A percentile compares a stretch with the other conserved stretches of the same genome.
These are phyloP conservation scores for Resseliella maxima DNA, from an alignment of 2,888 invertebrate genomes.

Conservation along the genomic window DNA sequence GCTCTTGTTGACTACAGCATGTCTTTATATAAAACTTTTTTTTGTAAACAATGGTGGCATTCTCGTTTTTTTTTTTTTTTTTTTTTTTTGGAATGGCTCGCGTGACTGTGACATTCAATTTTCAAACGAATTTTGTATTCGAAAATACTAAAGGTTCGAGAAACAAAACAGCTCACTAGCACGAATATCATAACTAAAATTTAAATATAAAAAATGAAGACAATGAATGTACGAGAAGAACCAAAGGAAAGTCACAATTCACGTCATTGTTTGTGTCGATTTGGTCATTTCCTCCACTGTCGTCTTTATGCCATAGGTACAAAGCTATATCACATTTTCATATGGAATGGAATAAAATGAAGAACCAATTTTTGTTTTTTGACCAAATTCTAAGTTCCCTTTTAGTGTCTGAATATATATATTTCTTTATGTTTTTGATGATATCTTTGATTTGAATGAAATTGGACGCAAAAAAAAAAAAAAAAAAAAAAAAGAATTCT, in stretches of 20 bases:
- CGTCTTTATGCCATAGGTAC: background rate
- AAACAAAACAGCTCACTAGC: slow-evolving; percentile 7
- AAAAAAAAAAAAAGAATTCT: background rate
- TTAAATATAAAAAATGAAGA: background rate
- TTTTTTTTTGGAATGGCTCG: too few relatives aligned
- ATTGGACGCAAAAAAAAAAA: background rate
- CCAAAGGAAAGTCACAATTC: background rate
- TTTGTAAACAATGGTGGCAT: background rate
- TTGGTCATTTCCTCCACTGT: background rate
- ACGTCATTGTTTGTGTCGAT: background rate
- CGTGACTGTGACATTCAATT: slow-evolving; percentile 50
- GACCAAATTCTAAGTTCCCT: background rate
- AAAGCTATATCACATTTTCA: background rate
- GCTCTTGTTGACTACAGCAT: too few relatives aligned
- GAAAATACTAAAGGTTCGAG: background rate
- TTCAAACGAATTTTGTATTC: slow-evolving; percentile 11
- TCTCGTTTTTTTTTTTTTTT: background rate
- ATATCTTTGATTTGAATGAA: background rate
- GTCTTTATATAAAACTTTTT: too few relatives aligned
- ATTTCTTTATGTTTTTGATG: background rate
- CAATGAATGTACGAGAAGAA: background rate
- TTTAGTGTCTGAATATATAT: background rate
- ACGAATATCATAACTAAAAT: slow-evolving; percentile 23
- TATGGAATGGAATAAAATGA: background rate
- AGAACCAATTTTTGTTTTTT: background rate